These are phyloP conservation scores for Sceliomorpha sp. DNA, from an alignment of 2,888 invertebrate genomes.

Conservation along the genomic window DNA sequence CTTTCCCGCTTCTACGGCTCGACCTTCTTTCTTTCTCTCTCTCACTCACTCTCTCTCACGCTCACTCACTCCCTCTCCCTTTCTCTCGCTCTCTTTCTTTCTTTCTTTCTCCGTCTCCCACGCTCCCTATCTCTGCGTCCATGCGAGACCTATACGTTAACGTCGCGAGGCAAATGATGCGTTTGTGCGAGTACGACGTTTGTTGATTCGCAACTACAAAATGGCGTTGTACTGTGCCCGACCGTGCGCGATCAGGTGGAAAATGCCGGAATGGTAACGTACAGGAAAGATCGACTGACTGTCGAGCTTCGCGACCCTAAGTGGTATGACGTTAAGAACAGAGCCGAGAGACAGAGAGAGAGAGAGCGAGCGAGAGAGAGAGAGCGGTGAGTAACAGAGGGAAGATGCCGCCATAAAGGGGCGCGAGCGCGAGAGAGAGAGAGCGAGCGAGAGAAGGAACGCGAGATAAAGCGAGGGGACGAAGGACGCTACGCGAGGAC, in stretches of 20 bases:
- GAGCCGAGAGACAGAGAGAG: conserved; percentile 55
- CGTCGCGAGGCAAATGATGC: neutral
- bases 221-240: conserved; percentile 70
- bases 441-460: too few species aligned
- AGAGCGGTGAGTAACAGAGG: too few species aligned
- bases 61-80: neutral
- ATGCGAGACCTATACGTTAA: too few species aligned
- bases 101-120: conserved; percentile 12
- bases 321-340: conserved; percentile 77
- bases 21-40: neutral
- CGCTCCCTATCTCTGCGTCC: conserved; percentile 20
- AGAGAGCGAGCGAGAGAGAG: conserved; percentile 38
- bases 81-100: neutral
- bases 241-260: conserved; percentile 75
- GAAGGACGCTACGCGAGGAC: too few species aligned
- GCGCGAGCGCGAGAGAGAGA: too few species aligned
- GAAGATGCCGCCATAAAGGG: too few species aligned
- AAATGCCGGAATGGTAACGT: conserved; percentile 72
- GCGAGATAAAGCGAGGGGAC: too few species aligned
- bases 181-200: neutral
- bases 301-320: conserved; percentile 73
- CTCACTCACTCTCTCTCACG: conserved; percentile 11
- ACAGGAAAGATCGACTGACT: conserved; percentile 75
- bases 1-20: too few species aligned
- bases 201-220: conserved; percentile 55